Evolutionary conservation across 2,888 invertebrate genomes (phyloP), one percentile per base, ranked within the genome.

Genomic region (Cataglyphis cursor): DNA sequence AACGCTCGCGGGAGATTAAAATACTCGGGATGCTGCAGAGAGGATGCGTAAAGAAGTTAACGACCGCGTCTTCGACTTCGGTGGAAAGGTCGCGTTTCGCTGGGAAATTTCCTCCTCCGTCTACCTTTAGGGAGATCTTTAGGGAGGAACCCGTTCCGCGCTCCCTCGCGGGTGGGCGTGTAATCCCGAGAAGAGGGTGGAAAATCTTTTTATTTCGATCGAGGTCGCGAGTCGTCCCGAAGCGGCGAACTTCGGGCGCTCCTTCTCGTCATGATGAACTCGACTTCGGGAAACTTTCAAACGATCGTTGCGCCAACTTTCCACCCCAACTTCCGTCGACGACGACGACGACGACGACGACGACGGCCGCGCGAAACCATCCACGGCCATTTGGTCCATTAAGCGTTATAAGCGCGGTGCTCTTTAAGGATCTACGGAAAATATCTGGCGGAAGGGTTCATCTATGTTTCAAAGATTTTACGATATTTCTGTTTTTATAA

Each of bases 261-360:
- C 82, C 87, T 83, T 85, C 81, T 87, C 86, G 90, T 91, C 92
- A 92, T 92, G 91, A 92, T 92, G 90, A 92, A 92, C 92, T 87
- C 85, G 91, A 92, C 90, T 92, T 81, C 74, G 85, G 44, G 82
- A 87, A 91, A 92, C 86, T 91, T 91, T 89, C 84, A 82, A 89
- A 85, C 89, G 88, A 74, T 76, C 75, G 70, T 73, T 82, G 35
- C 76, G 44, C 74, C 74, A 87, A 88, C 88, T 89, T 89, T 87
- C 83, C 73, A 83, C 85, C 80, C 86, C 85, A 15, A 54, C 70
- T 35, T 12, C 18, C 62, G 44, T 62, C 61, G 31, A 35, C 59
- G 24, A 70, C 44, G 76, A 31, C 31, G 31, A 35, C 76, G 78
- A 78, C 68, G 38, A 31, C 31, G 31, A 35, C 76, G 78, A 78